Percentiles rank a stretch among this genome's conserved stretches.
These are phyloP conservation scores for Alexandromys fortis DNA, from an alignment of 2,113 vertebrate species.

Conservation along the genomic window DNA sequence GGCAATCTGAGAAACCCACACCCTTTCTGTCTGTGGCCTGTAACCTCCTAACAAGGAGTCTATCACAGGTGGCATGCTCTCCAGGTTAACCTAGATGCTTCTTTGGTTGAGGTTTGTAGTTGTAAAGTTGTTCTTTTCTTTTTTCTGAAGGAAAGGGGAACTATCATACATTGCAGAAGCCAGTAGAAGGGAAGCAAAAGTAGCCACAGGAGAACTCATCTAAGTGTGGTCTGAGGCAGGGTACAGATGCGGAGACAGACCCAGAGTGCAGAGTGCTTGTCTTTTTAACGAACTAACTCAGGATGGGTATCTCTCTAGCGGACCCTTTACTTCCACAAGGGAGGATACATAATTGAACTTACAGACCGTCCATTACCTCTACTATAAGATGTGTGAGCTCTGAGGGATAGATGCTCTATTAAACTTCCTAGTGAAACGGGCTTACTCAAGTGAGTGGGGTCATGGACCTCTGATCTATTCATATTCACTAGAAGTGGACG, in stretches of 20 bases:
- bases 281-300: constrained; percentile 21
- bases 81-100: not conserved
- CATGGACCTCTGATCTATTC: constrained; percentile 51
- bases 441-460: not conserved
- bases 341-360: constrained; percentile 58
- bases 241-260: not conserved
- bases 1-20: not conserved
- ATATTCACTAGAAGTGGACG: constrained; percentile 31
- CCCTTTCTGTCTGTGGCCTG: too few relatives aligned
- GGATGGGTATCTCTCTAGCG: constrained; percentile 29
- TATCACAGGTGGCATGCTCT: not conserved
- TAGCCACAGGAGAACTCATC: not conserved
- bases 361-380: not conserved
- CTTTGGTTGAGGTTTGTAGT: not conserved
- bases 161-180: not conserved
- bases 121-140: constrained; percentile 5
- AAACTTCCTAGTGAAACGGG: not conserved
- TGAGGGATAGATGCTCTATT: not conserved
- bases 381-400: constrained; percentile 30
- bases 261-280: not conserved
- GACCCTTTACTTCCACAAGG: constrained; percentile 45
- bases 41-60: not conserved
- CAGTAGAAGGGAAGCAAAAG: not conserved
- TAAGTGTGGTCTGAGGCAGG: not conserved
- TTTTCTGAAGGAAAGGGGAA: constrained; percentile 29